Evolutionary conservation across 2,888 invertebrate genomes (phyloP).

Genomic region (Argyra leucocephala): DNA sequence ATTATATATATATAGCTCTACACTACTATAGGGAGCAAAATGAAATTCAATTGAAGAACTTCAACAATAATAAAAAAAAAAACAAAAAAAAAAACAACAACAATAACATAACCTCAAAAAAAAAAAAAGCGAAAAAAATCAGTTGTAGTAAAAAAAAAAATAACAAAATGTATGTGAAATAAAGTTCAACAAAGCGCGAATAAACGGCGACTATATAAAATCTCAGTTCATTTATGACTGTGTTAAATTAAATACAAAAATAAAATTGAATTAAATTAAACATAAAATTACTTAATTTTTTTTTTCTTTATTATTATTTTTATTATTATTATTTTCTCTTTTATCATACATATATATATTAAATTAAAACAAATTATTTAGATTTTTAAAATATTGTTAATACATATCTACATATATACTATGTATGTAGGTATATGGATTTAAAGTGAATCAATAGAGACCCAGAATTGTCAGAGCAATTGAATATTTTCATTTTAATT

Average conservation of each 20-base stretch:
- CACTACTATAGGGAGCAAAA: no score
- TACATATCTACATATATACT: no score
- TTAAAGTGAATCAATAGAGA: no score
- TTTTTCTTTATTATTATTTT: no score
- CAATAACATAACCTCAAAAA: neutral
- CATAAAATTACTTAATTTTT: conserved; percentile 1
- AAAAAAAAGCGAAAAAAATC: neutral
- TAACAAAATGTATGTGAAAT: neutral
- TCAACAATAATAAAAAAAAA: neutral
- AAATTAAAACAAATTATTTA: conserved; percentile 1
- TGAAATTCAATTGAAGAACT: neutral
- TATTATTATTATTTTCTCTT: neutral
- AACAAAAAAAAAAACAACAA: no score
- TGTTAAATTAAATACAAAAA: neutral
- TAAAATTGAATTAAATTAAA: conserved; percentile 3
- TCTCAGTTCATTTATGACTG: neutral
- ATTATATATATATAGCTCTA: no score
- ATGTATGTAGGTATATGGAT: no score
- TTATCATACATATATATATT: neutral
- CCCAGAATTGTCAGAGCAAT: no score
- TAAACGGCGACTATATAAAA: neutral
- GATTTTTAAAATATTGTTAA: neutral
- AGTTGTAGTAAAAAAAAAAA: neutral
- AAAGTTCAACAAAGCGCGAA: conserved; percentile 1
- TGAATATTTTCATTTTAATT: no score